These are phyloP conservation scores for Caracal caracal DNA, from an alignment of 2,113 vertebrate genomes.

Conservation along the genomic window DNA sequence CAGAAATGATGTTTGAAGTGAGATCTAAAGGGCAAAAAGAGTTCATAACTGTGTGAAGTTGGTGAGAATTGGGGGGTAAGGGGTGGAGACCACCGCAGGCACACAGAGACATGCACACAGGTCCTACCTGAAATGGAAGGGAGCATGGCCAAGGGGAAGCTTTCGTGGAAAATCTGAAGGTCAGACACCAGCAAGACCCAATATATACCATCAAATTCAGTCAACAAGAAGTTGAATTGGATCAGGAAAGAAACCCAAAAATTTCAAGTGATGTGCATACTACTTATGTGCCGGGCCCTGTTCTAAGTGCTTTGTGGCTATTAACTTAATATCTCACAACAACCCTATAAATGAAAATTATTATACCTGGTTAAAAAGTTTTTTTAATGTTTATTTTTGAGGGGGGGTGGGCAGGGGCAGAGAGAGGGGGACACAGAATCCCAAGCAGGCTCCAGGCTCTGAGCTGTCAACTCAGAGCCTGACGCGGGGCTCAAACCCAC, in stretches of 20 bases:
- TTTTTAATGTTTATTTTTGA: too few species aligned
- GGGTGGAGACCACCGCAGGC: not conserved
- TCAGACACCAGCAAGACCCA: not conserved
- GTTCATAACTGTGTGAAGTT: not conserved
- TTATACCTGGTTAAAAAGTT: not conserved
- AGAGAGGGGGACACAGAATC: too few species aligned
- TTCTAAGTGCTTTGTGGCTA: not conserved
- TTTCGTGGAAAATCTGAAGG: not conserved
- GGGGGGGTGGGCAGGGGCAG: too few species aligned
- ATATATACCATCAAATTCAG: not conserved
- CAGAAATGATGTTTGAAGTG: not conserved
- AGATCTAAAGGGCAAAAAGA: not conserved
- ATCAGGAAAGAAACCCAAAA: not conserved
- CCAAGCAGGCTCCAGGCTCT: too few species aligned
- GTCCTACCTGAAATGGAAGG: too few species aligned
- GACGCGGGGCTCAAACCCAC: too few species aligned
- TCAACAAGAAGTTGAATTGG: not conserved
- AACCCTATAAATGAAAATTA: not conserved
- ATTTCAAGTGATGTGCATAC: not conserved
- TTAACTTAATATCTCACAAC: not conserved
- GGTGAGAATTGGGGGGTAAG: not conserved
- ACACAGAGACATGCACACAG: not conserved
- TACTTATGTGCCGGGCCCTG: not conserved
- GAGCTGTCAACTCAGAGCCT: too few species aligned
- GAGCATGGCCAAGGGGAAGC: not conserved